A percentile compares a stretch with the other conserved stretches of the same genome.
Evolutionary conservation across 2,113 vertebrate genomes (phyloP).

Genomic region (Sarotherodon lohbergeri): DNA sequence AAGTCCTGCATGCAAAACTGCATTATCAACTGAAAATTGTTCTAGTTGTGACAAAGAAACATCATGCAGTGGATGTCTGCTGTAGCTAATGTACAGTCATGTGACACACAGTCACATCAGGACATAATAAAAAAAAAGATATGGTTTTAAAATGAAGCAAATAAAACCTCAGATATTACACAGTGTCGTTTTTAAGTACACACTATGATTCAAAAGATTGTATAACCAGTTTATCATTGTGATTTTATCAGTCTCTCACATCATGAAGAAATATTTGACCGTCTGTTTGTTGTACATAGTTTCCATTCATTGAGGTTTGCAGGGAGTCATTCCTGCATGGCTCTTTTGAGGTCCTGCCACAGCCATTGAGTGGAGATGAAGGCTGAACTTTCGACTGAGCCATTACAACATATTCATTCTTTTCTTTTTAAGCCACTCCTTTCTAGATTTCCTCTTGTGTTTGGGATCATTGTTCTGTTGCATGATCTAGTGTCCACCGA

Average conservation of each 20-base stretch:
- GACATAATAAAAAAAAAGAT: neutral
- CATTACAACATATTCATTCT: neutral
- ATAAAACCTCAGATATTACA: neutral
- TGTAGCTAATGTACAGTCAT: neutral
- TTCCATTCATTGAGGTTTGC: neutral
- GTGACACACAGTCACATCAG: neutral
- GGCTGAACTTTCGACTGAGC: neutral
- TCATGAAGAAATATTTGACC: neutral
- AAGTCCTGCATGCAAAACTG: neutral
- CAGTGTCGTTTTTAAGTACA: rapidly evolving
- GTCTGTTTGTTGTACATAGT: rapidly evolving
- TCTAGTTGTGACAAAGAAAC: neutral
- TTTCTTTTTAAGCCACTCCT: rapidly evolving
- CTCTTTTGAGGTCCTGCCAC: neutral
- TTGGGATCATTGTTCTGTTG: neutral
- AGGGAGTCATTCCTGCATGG: neutral
- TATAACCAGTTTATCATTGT: neutral
- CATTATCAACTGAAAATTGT: rapidly evolving
- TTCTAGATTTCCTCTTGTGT: neutral
- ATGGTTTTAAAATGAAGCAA: neutral
- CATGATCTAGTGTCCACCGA: neutral
- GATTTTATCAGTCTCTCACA: neutral
- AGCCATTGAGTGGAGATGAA: rapidly evolving
- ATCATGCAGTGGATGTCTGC: neutral
- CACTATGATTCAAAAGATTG: neutral